These are phyloP conservation scores for Octopus sinensis DNA, from an alignment of 1,140 invertebrate species.

Conservation along the genomic window DNA sequence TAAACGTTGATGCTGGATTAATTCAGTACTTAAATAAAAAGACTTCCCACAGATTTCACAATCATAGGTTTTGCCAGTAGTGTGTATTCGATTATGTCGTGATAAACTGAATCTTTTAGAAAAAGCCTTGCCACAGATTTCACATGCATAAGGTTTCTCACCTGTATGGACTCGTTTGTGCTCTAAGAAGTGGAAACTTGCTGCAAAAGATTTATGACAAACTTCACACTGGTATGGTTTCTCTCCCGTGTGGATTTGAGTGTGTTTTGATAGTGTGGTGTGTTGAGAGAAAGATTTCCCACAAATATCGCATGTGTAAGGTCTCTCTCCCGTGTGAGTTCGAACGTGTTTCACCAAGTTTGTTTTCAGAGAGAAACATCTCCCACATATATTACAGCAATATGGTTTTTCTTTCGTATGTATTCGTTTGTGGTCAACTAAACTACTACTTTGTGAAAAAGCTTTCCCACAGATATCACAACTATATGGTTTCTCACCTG, in stretches of 20 bases:
- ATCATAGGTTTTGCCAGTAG: constrained; percentile 45
- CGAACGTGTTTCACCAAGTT: constrained; percentile 65
- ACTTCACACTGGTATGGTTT: constrained; percentile 53
- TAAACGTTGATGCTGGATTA: too few species aligned
- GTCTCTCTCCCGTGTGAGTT: constrained; percentile 73
- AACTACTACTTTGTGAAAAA: too few species aligned
- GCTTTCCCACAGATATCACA: constrained; percentile 75
- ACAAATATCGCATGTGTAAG: constrained; percentile 72
- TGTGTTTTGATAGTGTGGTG: constrained; percentile 48
- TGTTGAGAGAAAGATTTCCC: constrained; percentile 74
- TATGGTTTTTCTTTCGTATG: constrained; percentile 71
- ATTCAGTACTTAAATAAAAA: constrained; percentile 1
- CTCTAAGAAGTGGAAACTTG: constrained; percentile 51
- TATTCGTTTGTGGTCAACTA: too few species aligned
- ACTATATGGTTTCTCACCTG: constrained; percentile 83
- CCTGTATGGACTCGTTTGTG: constrained; percentile 22
- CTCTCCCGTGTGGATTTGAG: constrained; percentile 49
- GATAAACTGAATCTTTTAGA: constrained; percentile 13
- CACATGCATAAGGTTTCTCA: constrained; percentile 70
- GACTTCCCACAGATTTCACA: constrained; percentile 51
- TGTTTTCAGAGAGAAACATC: constrained; percentile 89
- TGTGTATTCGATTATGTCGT: constrained; percentile 38
- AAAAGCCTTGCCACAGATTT: constrained; percentile 17
- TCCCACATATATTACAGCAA: constrained; percentile 93
- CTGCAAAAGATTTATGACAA: constrained; percentile 25